Percentiles rank a stretch among this genome's conserved stretches.
Conservation (phyloP, 2,888 invertebrate species). For the Epirrhoe tristata region DNA sequence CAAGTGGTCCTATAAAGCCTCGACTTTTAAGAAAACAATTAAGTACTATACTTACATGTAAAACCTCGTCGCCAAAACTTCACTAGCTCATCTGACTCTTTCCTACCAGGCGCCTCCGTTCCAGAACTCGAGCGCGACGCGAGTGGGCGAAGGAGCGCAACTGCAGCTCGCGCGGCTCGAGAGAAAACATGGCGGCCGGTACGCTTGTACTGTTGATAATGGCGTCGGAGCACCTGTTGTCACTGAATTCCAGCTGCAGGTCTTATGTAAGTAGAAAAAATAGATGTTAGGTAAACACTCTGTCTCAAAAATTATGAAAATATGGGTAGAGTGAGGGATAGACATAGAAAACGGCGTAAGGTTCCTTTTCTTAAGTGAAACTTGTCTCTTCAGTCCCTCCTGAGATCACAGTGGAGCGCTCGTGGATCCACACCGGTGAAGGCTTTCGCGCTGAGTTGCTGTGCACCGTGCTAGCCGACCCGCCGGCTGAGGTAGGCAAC, state of each 20-base stretch:
- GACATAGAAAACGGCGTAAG: not conserved
- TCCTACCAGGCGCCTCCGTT: slow-evolving; percentile 47
- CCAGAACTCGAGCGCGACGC: slow-evolving; percentile 70
- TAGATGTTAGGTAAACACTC: no score
- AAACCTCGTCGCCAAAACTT: not conserved
- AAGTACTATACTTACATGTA: no score
- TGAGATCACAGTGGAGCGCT: slow-evolving; percentile 88
- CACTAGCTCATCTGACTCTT: not conserved
- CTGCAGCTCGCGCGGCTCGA: slow-evolving; percentile 87
- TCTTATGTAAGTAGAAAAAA: slow-evolving; percentile 84
- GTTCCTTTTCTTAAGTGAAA: not conserved
- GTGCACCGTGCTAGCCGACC: slow-evolving; percentile 89
- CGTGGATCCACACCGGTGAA: slow-evolving; percentile 90
- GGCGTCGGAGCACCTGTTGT: slow-evolving; percentile 88
- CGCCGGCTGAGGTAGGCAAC: slow-evolving; percentile 85
- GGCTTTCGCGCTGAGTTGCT: slow-evolving; percentile 88
- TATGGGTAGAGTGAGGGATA: no score
- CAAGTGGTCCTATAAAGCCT: no score
- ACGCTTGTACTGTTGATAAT: slow-evolving; percentile 89
- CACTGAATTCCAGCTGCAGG: slow-evolving; percentile 88
- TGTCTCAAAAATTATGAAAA: no score
- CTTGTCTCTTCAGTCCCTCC: slow-evolving; percentile 84
- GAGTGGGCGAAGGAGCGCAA: slow-evolving; percentile 86
- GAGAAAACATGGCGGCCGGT: slow-evolving; percentile 87
- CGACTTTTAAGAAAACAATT: no score